A percentile compares a stretch with the other conserved stretches of the same genome.
Conservation (phyloP, 2,113 vertebrate species). For the Pan troglodytes region DNA sequence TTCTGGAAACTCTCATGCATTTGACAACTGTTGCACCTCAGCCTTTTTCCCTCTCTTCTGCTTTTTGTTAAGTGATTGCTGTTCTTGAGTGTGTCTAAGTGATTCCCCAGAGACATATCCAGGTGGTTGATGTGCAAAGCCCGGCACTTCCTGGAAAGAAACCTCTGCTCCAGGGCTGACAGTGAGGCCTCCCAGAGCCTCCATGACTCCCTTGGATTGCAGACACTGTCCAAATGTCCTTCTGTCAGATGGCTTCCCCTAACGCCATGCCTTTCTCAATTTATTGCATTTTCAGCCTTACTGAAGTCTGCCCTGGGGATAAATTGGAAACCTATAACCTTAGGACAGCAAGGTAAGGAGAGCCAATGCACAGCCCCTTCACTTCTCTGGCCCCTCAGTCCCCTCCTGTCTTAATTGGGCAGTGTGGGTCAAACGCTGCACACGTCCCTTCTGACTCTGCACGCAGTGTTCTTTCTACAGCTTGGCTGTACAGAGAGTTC, state of each 20-base stretch:
- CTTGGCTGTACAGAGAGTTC: background rate
- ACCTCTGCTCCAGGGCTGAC: background rate
- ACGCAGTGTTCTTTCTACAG: background rate
- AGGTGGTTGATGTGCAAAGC: background rate
- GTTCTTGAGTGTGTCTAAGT: background rate
- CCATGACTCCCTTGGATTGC: background rate
- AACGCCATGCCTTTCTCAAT: background rate
- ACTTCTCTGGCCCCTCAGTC: background rate
- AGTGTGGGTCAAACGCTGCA: background rate
- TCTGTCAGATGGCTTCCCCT: background rate
- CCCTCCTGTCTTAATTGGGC: background rate
- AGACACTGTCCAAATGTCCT: background rate
- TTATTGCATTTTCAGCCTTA: background rate
- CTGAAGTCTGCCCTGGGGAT: background rate
- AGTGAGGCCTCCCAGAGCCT: background rate
- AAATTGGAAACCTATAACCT: background rate
- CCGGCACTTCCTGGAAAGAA: background rate
- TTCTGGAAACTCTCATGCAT: background rate
- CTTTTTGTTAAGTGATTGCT: background rate
- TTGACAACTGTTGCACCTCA: background rate
- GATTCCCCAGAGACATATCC: background rate
- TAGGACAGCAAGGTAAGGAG: background rate
- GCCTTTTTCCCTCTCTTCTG: background rate
- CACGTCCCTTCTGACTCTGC: background rate
- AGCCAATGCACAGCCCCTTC: background rate